Evolutionary conservation across 2,888 invertebrate genomes (phyloP), one percentile per base, ranked within the genome.

Genomic region (Minunthozetes semirufus): DNA sequence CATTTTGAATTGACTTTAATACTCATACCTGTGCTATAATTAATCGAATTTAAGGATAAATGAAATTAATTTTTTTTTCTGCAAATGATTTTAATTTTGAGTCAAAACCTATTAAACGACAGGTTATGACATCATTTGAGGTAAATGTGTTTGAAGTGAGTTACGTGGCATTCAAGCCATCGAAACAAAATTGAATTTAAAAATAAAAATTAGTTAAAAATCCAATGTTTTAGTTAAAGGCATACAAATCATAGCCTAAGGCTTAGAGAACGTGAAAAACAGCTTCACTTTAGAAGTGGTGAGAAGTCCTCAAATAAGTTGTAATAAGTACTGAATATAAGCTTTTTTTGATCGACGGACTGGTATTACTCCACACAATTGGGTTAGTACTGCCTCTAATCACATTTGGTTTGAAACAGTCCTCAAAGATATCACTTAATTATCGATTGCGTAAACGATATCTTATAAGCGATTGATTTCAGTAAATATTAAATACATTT

Each of bases 321-420:
- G 11, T 63, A n/a, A n/a, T n/a, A n/a, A n/a, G n/a, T n/a, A n/a
- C n/a, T n/a, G n/a, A 22, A 63, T 29, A 48, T 48, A 17, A 17
- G 13, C n/a, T 17, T 48, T 48, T n/a, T 17, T 48, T 48, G 15
- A 48, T 17, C n/a, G 15, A 8, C 48, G 27, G 29, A 63, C 29
- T 29, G 27, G 63, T 29, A 63, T 29, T 29, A 17, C 11, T 29
- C 25, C 6, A 63, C 17, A 22, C 63, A 63, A 29, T 63, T 63
- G 33, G 63, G 63, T 63, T 29, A 63, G 63, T 33, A 63, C 29
- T 63, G 63, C 29, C 63, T 63, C 59, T 59, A 59, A 27, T 59
- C 59, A 25, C 19, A 25, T 25, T 22, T 59, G 6, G 22, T 22
- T 59, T 25, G 11, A 59, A 59, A 6, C 11, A 17, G 11, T 59